Conservation (phyloP, 2,888 invertebrate species). For the Oligia fasciuncula region DNA sequence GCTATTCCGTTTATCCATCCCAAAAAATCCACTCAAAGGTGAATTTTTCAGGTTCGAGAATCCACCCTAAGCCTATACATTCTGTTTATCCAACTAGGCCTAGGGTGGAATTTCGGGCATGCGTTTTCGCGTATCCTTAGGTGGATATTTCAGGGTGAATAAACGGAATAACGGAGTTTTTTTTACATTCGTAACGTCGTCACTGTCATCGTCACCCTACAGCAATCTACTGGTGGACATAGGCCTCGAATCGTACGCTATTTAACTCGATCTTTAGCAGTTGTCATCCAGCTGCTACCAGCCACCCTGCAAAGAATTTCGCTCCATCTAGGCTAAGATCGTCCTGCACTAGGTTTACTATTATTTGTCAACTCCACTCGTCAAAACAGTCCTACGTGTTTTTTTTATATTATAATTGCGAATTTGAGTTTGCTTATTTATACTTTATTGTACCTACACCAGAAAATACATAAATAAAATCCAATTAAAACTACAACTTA, state of each 20-base stretch:
- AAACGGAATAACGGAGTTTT: background rate
- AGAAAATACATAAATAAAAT: background rate
- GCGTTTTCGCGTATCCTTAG: background rate
- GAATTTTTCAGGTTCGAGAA: background rate
- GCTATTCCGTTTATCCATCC: background rate
- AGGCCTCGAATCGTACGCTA: too few species aligned
- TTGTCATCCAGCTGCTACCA: background rate
- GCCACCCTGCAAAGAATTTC: background rate
- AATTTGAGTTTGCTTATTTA: too few species aligned
- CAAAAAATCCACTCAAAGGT: background rate
- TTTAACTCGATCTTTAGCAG: background rate
- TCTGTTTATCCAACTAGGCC: background rate
- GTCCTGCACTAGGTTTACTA: background rate
- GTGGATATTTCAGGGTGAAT: background rate
- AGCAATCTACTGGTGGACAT: background rate
- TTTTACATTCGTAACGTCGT: too few species aligned
- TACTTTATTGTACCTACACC: background rate
- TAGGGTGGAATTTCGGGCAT: background rate
- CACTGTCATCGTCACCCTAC: background rate
- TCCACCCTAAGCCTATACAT: background rate
- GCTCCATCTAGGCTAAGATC: background rate
- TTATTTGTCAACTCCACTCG: background rate
- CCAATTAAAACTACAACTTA: background rate
- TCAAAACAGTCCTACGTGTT: background rate
- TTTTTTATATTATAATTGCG: background rate